Evolutionary conservation across 2,888 invertebrate species (phyloP), one percentile per base, ranked within the genome.

Genomic region (Hypomecis punctinalis): DNA sequence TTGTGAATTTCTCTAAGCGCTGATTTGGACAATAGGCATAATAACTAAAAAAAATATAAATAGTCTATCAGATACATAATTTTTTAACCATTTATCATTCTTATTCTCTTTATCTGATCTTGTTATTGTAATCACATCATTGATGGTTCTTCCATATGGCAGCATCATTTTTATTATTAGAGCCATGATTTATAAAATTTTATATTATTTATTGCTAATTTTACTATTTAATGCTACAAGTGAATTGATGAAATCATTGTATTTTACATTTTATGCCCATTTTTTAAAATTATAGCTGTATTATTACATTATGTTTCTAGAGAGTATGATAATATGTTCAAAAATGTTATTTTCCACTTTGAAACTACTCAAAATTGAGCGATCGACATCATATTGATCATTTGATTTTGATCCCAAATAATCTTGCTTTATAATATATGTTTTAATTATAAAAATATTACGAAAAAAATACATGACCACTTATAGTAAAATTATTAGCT

Each of bases 361-460:
- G 35, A 9, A 35, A 35, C 33, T 57, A 59, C n/a, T 79, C 78
- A 77, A 79, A 80, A 83, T 83, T 79, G 73, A 64, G 74, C 79
- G 82, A 83, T 84, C 81, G 80, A 84, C n/a, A 10, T 35, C 2
- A 11, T 10, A 72, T 85, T 83, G 84, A 84, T 84, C 82, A 77
- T 79, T 73, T 71, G 71, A 84, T 84, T 82, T 80, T 67, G 79
- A 75, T 11, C 56, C 23, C 5, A 49, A 11, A 58, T 56, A 35
- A 23, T 66, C 40, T 60, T 37, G 2, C 9, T 5, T 33, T 9
- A 11, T n/a, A 11, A 6, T 37, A 7, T 11, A 11, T 36, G 10
- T 49, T 11, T 8, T 37, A 49, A 4, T 40, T 10, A 9, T 23
- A 8, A 51, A 39, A 9, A 33, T 33, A 40, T 40, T 40, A 11